Base-by-base conservation (phyloP, 1,140 invertebrate species). In the Sarcophaga bullata region DNA sequence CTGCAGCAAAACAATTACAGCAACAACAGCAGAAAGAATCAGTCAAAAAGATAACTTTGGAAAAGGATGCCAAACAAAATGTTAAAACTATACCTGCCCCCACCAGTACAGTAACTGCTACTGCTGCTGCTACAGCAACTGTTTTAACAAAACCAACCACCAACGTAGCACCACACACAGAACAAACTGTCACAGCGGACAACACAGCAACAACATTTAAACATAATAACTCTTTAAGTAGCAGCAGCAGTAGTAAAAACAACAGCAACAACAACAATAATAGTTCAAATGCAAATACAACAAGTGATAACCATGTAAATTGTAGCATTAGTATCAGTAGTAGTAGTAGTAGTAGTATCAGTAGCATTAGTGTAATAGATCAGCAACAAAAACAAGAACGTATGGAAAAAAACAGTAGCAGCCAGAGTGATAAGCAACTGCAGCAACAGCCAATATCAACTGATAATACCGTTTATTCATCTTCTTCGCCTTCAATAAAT, bases 401-500 rank as follows among this genome's bases (percentile, higher is more conserved):
- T 85, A 52, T 73, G 19, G 25, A 25, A 19, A 50, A 19, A 80
- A 68, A 48, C 75, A 82, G 68, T 47, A 80, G 46, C 72, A 81
- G 10, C 82, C 82, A 83, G 84, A 89, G 88, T 89, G 87, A 88
- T 89, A 89, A 85, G 19, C 46, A 80, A 68, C 10, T 90, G 88
- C 83, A 91, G 87, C 82, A 90, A 86, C 82, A 90, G 87, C 84
- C 87, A 90, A 89, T 80, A 88, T 88, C 83, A 85, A 86, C 76
- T 86, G 86, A 81, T 4, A 73, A 80, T 83, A 73, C 82, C 25
- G 85, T 37, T 37, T 37, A 37, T 37, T 37, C 25, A 37, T 37
- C 25, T 37, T 37, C 25, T 37, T 37, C 46, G 13, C 85, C 85
- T 25, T 83, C 86, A 62, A 83, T 84, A n/a, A 84, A 84, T 54